Percentiles rank a stretch among this genome's conserved stretches.
phyloP scores from a whole-genome alignment of 2,888 invertebrate species.

The Phaonia tiefii region DNA sequence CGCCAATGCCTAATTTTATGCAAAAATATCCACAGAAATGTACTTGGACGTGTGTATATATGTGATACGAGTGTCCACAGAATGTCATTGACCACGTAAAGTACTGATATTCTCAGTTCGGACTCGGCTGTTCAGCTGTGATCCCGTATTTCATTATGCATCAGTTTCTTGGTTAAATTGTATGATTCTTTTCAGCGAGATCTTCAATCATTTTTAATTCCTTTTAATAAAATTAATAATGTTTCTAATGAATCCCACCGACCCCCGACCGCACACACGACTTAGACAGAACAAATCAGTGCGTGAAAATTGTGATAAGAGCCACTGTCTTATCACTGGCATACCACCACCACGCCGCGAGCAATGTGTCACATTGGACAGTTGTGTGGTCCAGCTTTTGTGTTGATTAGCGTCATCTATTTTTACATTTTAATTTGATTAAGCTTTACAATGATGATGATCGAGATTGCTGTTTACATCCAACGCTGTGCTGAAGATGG shows the following conservation, averaged over 20 bases:
- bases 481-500: too few relatives aligned
- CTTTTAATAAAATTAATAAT: slow-evolving; percentile 7
- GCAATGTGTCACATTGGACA: too few relatives aligned
- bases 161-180: slow-evolving; percentile 4
- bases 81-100: slow-evolving; percentile 62
- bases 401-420: too few relatives aligned
- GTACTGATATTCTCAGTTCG: slow-evolving; percentile 27
- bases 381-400: too few relatives aligned
- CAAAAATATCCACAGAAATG: not conserved
- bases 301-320: slow-evolving; percentile 34
- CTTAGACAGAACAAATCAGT: not conserved
- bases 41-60: not conserved
- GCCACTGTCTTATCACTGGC: too few relatives aligned
- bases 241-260: not conserved
- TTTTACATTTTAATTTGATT: too few relatives aligned
- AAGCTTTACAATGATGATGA: too few relatives aligned
- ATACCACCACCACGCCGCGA: too few relatives aligned
- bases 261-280: not conserved
- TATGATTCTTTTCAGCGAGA: slow-evolving; percentile 18
- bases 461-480: too few relatives aligned
- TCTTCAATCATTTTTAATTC: slow-evolving; percentile 12
- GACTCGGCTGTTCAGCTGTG: not conserved
- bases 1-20: slow-evolving; percentile 34
- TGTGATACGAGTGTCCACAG: not conserved
- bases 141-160: not conserved